Conservation (phyloP, 2,888 invertebrate genomes). For the Leptogaster cylindrica region DNA sequence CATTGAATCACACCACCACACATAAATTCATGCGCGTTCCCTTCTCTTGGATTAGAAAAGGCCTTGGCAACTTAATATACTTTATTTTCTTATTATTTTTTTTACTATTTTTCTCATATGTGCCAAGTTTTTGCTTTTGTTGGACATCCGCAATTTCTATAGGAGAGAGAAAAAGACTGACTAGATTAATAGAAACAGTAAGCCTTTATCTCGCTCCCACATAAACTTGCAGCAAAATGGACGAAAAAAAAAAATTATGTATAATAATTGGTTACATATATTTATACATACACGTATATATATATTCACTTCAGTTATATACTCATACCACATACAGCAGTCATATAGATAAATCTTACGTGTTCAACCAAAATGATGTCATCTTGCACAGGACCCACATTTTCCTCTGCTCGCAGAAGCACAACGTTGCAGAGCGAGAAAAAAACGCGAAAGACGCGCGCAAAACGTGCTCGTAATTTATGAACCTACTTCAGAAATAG, state of each 20-base stretch:
- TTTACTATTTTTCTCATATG: too few species aligned
- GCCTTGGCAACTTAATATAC: constrained; percentile 19
- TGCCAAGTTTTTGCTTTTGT: constrained; percentile 49
- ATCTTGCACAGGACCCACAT: constrained; percentile 25
- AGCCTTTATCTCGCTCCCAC: constrained; percentile 64
- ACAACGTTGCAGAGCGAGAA: too few species aligned
- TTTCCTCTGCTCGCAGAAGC: not conserved
- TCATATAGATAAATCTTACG: constrained; percentile 28
- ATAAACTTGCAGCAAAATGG: constrained; percentile 59
- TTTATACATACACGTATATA: not conserved
- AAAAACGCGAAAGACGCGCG: too few species aligned
- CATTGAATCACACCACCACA: not conserved
- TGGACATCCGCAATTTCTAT: constrained; percentile 63
- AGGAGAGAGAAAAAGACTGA: constrained; percentile 65
- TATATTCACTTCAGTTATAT: constrained; percentile 4
- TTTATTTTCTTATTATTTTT: too few species aligned
- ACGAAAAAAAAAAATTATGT: constrained; percentile 14
- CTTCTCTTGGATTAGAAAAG: constrained; percentile 19
- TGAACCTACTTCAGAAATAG: too few species aligned
- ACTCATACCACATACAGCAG: not conserved
- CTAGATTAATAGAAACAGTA: constrained; percentile 55
- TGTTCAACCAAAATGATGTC: constrained; percentile 40
- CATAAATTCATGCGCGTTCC: constrained; percentile 19
- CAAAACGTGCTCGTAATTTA: too few species aligned
- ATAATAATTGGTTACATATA: not conserved